A percentile compares a stretch with the other conserved stretches of the same genome.
phyloP scores from a whole-genome alignment of 2,113 vertebrate genomes.

The Bufo bufo region DNA sequence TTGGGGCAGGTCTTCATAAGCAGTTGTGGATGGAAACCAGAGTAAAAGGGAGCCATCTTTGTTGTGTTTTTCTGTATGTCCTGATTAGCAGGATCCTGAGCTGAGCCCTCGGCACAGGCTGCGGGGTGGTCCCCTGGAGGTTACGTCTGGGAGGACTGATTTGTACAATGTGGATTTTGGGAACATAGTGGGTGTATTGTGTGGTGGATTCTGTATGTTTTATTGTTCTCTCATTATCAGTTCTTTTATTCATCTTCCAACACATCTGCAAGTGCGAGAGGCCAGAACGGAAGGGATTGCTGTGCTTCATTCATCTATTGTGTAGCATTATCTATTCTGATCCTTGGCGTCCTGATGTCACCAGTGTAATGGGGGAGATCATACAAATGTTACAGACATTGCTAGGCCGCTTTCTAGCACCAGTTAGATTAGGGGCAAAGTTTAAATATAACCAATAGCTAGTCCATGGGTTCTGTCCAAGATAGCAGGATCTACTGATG shows the following conservation, averaged over 20 bases:
- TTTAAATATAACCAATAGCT: too few species aligned
- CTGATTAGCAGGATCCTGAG: too few species aligned
- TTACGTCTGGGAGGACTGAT: not conserved
- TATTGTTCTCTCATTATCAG: conserved; percentile 8
- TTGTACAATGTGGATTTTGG: not conserved
- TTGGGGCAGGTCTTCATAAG: too few species aligned
- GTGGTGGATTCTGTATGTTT: not conserved
- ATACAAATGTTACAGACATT: not conserved
- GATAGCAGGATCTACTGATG: not conserved
- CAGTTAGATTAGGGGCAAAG: not conserved
- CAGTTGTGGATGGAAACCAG: too few species aligned
- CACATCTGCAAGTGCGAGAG: conserved; percentile 16
- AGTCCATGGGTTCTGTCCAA: too few species aligned
- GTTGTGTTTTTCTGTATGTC: too few species aligned
- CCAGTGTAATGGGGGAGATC: not conserved
- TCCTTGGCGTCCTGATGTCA: not conserved
- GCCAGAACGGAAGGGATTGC: not conserved
- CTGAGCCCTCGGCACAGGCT: too few species aligned
- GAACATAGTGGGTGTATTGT: conserved; percentile 43
- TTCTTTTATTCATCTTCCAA: conserved; percentile 18
- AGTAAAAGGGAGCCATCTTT: too few species aligned
- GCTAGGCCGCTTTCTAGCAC: not conserved
- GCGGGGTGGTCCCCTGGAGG: too few species aligned
- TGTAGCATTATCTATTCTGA: not conserved
- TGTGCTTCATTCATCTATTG: not conserved